Conservation (phyloP, 2,113 vertebrate species). For the Eubucco bourcierii region DNA sequence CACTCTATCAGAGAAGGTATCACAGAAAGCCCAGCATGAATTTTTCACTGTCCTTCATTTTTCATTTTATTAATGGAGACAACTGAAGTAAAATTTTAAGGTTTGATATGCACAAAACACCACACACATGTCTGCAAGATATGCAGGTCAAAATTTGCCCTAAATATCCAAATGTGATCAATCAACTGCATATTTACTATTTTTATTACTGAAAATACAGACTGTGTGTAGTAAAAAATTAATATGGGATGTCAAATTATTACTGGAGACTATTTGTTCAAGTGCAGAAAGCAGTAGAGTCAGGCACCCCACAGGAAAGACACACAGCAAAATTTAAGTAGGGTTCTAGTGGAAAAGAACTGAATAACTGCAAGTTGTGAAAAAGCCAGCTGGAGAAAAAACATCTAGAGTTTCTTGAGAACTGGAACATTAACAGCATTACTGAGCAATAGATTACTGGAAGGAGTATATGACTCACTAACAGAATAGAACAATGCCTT, state of each 20-base stretch:
- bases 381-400: neutral
- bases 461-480: neutral
- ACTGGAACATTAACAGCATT: neutral
- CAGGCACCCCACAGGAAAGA: neutral
- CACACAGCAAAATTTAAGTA: neutral
- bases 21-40: neutral
- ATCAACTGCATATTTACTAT: neutral
- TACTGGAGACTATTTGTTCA: neutral
- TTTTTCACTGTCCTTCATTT: neutral
- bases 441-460: neutral
- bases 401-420: neutral
- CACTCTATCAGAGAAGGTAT: neutral
- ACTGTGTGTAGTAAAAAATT: neutral
- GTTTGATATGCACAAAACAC: neutral
- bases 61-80: neutral
- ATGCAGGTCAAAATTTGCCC: neutral
- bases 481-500: neutral
- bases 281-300: neutral
- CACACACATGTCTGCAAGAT: neutral
- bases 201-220: neutral
- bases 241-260: neutral
- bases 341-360: neutral
- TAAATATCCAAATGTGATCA: neutral
- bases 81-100: neutral
- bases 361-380: neutral